These are phyloP conservation scores for Sarcophaga variegata DNA, from an alignment of 2,888 invertebrate species.

Conservation along the genomic window DNA sequence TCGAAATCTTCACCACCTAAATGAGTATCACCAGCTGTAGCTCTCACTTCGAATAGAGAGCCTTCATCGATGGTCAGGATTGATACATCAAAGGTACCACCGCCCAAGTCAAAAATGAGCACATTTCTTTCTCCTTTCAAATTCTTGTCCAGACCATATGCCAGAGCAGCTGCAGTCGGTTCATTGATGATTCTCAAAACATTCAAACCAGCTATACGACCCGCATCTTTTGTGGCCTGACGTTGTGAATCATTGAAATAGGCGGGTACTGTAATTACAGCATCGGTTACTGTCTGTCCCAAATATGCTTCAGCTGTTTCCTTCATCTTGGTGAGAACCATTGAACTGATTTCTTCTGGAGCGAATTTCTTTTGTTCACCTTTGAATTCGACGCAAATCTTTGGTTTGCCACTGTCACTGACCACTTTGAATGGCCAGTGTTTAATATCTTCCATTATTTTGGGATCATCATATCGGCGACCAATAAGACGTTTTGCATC, in stretches of 20 bases:
- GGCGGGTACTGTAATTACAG: conserved; percentile 95
- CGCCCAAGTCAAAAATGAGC: conserved; percentile 85
- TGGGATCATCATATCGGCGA: conserved; percentile 92
- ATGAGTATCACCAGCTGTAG: conserved; percentile 97
- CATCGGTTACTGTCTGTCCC: conserved; percentile 91
- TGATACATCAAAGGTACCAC: conserved; percentile 97
- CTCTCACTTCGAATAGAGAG: conserved; percentile 93
- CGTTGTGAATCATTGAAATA: conserved; percentile 95
- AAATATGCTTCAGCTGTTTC: conserved; percentile 94
- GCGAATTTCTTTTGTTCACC: conserved; percentile 94
- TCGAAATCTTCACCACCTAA: conserved; percentile 97
- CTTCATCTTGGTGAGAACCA: conserved; percentile 97
- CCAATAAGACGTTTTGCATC: conserved; percentile 98
- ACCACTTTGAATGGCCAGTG: conserved; percentile 96
- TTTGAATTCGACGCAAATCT: conserved; percentile 92
- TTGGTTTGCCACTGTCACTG: conserved; percentile 90
- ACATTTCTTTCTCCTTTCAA: conserved; percentile 91
- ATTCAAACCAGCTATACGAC: conserved; percentile 94
- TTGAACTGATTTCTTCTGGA: conserved; percentile 95
- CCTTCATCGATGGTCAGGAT: conserved; percentile 97
- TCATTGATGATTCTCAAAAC: conserved; percentile 96
- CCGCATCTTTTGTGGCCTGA: conserved; percentile 96
- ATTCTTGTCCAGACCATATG: conserved; percentile 94
- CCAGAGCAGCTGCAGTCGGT: conserved; percentile 95
- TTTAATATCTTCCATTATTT: conserved; percentile 97